phyloP scores from a whole-genome alignment of 2,113 vertebrate genomes.

The Crocuta crocuta region DNA sequence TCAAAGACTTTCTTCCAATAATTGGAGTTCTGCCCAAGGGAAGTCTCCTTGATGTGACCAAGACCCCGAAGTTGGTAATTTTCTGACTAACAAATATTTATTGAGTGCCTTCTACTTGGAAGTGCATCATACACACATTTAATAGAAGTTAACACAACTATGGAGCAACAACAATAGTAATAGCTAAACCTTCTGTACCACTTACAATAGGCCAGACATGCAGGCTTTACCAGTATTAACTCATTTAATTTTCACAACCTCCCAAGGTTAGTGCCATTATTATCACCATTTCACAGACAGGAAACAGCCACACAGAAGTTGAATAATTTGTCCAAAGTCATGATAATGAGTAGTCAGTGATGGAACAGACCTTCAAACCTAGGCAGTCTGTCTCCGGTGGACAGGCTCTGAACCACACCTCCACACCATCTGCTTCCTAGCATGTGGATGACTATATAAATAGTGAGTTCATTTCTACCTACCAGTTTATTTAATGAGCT shows the following conservation, averaged over 20 bases:
- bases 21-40: background rate
- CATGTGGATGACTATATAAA: background rate
- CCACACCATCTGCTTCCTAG: background rate
- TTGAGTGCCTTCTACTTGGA: background rate
- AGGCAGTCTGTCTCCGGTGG: background rate
- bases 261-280: background rate
- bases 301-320: background rate
- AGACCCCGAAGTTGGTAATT: background rate
- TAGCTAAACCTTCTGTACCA: background rate
- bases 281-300: background rate
- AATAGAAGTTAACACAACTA: background rate
- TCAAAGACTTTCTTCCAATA: background rate
- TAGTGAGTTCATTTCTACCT: background rate
- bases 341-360: background rate
- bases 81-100: background rate
- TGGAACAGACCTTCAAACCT: background rate
- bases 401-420: background rate
- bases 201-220: background rate
- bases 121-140: background rate
- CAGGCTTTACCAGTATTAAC: background rate
- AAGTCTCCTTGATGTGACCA: background rate
- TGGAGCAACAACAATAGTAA: background rate
- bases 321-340: background rate
- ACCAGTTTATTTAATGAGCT: background rate
- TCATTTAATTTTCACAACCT: background rate